Base-by-base conservation (phyloP, 2,113 vertebrate genomes). In the Excalfactoria chinensis region DNA sequence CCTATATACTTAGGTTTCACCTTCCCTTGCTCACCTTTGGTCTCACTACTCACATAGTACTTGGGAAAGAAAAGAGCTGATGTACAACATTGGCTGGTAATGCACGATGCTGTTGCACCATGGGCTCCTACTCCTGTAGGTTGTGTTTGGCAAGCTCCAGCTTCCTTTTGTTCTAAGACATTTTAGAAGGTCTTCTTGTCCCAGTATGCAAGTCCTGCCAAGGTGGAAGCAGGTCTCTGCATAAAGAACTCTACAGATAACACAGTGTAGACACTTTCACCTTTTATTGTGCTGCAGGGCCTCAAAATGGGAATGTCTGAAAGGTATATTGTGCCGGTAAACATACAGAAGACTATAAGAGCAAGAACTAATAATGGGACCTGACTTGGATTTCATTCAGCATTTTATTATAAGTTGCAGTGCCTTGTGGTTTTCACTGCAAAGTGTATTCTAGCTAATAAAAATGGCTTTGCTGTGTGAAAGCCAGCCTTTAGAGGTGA, bases 121-220 rank as follows among this genome's bases (percentile, higher is more conserved):
- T 3, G 11, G 23, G 19, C 12, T 66, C 7, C 34, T 48, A 66
- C 11, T 49, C 34, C 41, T 53, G 41, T 11, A 83, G 23, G 23
- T 41, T 64, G 20, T 32, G n/a, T 46, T 23, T 35, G 18, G 41
- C 43, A 64, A 19, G 32, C 8, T 64, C 37, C 59, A 75, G 46
- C 11, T 8, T 55, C 22, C 28, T 62, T 23, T 7, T 0, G 0
- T 23, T 12, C 16, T 13, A 23, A 48, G 34, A 32, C 6, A n/a
- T 20, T 72, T 76, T 25, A 40, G 26, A 43, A 67, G 53, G 13
- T 44, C 20, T 71, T 35, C 22, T 14, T 48, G 35, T 14, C 17
- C 12, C 60, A 12, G 43, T 60, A n/a, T 6, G 20, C 37, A 37
- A 91, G 43, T 26, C 25, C 11, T 58, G n/a, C 6, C 55, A 82